A percentile compares a stretch with the other conserved stretches of the same genome.
phyloP scores from a whole-genome alignment of 2,797 vertebrate species.

The Neosilurus mollespiculum region DNA sequence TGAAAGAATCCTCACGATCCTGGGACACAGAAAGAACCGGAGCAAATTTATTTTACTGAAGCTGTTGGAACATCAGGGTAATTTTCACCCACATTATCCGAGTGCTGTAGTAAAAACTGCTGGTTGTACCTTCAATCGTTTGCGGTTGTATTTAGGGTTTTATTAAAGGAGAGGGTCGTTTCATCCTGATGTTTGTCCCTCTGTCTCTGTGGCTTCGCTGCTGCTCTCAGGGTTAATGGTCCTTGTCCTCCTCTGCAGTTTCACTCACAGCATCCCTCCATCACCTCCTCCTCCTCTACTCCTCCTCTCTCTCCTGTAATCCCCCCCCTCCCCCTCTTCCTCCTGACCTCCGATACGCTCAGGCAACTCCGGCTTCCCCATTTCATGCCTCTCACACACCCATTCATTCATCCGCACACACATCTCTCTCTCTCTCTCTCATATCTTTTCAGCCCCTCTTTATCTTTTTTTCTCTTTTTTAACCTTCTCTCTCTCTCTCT shows the following conservation, averaged over 20 bases:
- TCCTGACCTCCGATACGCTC: conserved; percentile 62
- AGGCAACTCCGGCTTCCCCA: conserved; percentile 62
- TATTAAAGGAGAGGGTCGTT: not conserved
- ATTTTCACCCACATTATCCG: no score
- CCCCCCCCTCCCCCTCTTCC: conserved; percentile 5
- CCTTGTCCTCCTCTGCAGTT: conserved; percentile 44
- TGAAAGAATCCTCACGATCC: not conserved
- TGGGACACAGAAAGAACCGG: no score
- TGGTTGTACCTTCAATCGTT: not conserved
- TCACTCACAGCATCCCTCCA: conserved; percentile 31
- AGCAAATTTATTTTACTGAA: not conserved
- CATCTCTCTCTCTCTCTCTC: conserved; percentile 46
- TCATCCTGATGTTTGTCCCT: conserved; percentile 5
- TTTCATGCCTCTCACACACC: conserved; percentile 70
- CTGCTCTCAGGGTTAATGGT: conserved; percentile 50
- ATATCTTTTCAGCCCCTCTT: conserved; percentile 47
- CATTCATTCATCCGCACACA: conserved; percentile 47
- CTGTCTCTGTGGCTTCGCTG: conserved; percentile 27
- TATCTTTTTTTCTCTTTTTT: conserved; percentile 43
- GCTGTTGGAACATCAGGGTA: no score
- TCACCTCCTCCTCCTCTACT: conserved; percentile 26
- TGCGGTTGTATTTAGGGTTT: not conserved
- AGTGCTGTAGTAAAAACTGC: not conserved
- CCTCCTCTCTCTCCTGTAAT: conserved; percentile 29
- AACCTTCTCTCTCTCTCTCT: conserved; percentile 25